Base-by-base conservation (phyloP, 2,113 vertebrate genomes). In the Choloepus hoffmanni region DNA sequence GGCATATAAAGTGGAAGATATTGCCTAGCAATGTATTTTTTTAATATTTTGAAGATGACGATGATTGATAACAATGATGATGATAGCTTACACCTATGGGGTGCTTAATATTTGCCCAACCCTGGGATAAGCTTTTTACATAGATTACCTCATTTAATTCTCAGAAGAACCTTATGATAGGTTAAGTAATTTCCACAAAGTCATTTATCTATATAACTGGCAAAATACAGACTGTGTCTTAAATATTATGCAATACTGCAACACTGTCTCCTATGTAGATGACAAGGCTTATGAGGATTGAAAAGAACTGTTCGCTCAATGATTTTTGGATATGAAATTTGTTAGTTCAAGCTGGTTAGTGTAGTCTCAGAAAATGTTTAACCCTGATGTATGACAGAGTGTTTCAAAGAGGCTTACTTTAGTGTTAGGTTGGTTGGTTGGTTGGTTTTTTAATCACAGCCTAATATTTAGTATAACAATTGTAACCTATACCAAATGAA, bases 351-450 rank as follows among this genome's bases (percentile, higher is more conserved):
- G 60, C 24, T 23, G 58, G 36, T n/a, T 67, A n/a, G 8, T 26
- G 21, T 19, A 92, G 60, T 23, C 78, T 72, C 43, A 85, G 58
- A 90, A 78, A 90, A 58, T 58, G 36, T 63, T 94, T 84, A 85
- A 40, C 30, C 24, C n/a, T 82, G 19, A 12, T 53, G 2, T 53
- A 30, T 62, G 60, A 67, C 45, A 33, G 7, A 92, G 63, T 55
- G 23, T 76, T 92, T 86, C 55, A 86, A 40, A 50, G 24, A 67
- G 40, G 18, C 28, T 77, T 36, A 83, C 86, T 93, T 95, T 92
- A 68, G 24, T 83, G 28, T 70, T 94, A 90, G 67, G 12, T 90
- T 92, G n/a, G 14, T 26, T 13, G 53, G 0, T 60, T 2, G 55
- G 4, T 53, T 58, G 4, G 45, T 65, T 96, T 93, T 85, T 3